A percentile compares a stretch with the other conserved stretches of the same genome.
These are phyloP conservation scores for Argentina silus DNA, from an alignment of 2,797 vertebrate genomes.

Conservation along the genomic window DNA sequence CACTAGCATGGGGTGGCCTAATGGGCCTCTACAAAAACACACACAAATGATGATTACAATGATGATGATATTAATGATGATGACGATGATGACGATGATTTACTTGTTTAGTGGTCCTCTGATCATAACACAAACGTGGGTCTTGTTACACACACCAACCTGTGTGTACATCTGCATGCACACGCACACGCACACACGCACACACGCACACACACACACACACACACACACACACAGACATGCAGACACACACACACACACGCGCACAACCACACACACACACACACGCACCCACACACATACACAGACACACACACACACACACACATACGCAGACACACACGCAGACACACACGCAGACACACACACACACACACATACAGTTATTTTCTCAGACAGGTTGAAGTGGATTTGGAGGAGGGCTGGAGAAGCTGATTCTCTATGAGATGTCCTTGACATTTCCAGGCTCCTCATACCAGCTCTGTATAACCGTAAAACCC, in stretches of 20 bases:
- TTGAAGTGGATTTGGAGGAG: constrained; percentile 54
- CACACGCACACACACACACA: neutral
- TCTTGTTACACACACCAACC: no score
- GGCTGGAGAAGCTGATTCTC: constrained; percentile 35
- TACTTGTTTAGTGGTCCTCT: neutral
- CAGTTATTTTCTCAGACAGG: constrained; percentile 45
- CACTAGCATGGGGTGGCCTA: constrained; percentile 1
- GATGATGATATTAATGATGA: neutral
- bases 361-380: constrained; percentile 11
- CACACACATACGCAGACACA: constrained; percentile 21
- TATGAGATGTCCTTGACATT: constrained; percentile 65
- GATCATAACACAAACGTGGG: neutral
- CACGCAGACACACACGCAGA: constrained; percentile 22
- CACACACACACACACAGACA: neutral
- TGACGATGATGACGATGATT: neutral
- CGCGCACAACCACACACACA: neutral
- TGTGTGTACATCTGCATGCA: no score
- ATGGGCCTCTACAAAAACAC: constrained; percentile 26
- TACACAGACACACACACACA: constrained; percentile 12
- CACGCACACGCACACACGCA: neutral
- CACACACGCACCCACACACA: neutral
- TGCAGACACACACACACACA: neutral
- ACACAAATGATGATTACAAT: neutral
- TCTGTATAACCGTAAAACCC: constrained; percentile 53
- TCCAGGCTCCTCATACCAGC: constrained; percentile 41